Base-by-base conservation (phyloP, 2,797 vertebrate species). In the Poeciliopsis paucimaculata region DNA sequence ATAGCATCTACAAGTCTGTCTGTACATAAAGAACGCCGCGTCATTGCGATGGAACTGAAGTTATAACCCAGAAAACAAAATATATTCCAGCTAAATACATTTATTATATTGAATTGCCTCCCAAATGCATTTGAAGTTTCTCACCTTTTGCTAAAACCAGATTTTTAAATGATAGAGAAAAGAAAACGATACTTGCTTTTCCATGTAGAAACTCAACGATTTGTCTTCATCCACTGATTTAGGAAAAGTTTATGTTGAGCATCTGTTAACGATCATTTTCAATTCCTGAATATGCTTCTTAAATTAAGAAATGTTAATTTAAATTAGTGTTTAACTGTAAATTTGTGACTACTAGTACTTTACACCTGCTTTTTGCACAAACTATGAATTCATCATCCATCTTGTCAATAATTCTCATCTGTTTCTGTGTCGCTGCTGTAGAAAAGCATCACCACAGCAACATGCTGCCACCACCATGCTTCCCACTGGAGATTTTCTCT, bases 1-100 rank as follows among this genome's bases (percentile, higher is more conserved):
- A 72, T 46, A 49, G 26, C 55, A 73, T 39, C 77, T 64, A 39
- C 77, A 73, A 73, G 57, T 79, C 77, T 79, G 43, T 73, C 45
- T 72, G n/a, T 57, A 28, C 76, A 72, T 34, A 12, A 26, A 64
- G 46, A 20, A 43, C 3, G 31, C 16, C n/a, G 20, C 34, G 28
- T 26, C 23, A 64, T 12, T 6, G 60, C 28, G 5, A 8, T 8
- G 41, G 18, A n/a, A 23, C 39, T 74, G 15, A 55, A 70, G 72
- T 71, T 71, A 34, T 8, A 68, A 60, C 39, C n/a, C 13, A 10
- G n/a, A 28, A 66, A 76, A 46, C 36, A 70, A 26, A 41, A 68
- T 13, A 26, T 12, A 26, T 43, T 68, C 20, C 36, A 23, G 36
- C 10, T 36, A 68, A 68, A 70, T 26, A 5, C 36, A 43, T 70